A percentile compares a stretch with the other conserved stretches of the same genome.
Evolutionary conservation across 1,140 invertebrate species (phyloP).

Genomic region (Penaeus vannamei): DNA sequence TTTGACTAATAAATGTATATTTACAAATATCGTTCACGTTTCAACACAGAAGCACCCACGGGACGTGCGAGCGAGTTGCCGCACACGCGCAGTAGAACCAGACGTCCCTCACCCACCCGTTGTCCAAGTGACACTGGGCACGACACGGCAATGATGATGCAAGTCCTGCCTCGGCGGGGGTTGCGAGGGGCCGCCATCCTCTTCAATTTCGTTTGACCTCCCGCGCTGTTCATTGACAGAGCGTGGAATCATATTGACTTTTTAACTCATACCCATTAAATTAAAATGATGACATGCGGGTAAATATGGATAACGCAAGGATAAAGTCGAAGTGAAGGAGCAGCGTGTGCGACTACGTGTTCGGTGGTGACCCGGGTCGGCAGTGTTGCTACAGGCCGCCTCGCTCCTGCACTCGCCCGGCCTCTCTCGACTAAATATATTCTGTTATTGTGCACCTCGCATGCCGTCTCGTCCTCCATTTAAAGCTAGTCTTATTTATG

Average conservation of each 20-base stretch:
- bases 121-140: constrained; percentile 41
- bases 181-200: background rate
- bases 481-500: too few relatives aligned
- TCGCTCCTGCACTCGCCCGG: background rate
- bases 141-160: constrained; percentile 27
- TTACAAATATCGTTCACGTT: background rate
- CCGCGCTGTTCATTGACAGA: too few relatives aligned
- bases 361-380: constrained; percentile 1
- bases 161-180: background rate
- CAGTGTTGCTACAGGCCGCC: constrained; percentile 18
- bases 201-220: too few relatives aligned
- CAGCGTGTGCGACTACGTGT: constrained; percentile 13
- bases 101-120: background rate
- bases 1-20: background rate
- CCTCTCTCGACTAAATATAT: too few relatives aligned
- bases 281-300: too few relatives aligned
- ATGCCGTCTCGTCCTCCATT: too few relatives aligned
- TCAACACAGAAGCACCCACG: background rate
- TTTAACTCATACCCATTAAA: too few relatives aligned
- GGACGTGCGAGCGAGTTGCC: too few relatives aligned
- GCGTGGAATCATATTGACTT: too few relatives aligned
- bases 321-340: background rate
- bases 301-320: too few relatives aligned
- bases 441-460: too few relatives aligned
- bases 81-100: background rate